Percentiles rank a stretch among this genome's conserved stretches.
Evolutionary conservation across 2,113 vertebrate genomes (phyloP).

Genomic region (Saimiri boliviensis): DNA sequence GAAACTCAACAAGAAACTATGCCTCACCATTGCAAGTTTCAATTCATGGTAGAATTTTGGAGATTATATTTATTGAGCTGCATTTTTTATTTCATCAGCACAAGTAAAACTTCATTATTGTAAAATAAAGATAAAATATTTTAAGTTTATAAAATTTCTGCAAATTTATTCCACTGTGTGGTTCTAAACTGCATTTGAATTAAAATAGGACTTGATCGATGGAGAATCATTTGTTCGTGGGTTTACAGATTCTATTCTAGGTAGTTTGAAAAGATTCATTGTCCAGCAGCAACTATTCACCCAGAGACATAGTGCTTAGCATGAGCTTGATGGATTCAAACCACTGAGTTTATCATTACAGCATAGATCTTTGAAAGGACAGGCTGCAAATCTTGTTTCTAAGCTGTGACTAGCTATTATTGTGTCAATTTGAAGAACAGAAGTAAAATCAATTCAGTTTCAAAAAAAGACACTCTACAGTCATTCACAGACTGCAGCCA

Average conservation of each 20-base stretch:
- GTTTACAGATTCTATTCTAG: neutral
- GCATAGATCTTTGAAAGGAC: slow-evolving; percentile 23
- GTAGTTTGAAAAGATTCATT: slow-evolving; percentile 12
- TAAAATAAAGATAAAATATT: neutral
- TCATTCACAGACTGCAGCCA: neutral
- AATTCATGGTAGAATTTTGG: neutral
- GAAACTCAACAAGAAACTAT: neutral
- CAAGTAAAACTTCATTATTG: neutral
- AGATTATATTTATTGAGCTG: neutral
- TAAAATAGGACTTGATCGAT: slow-evolving; percentile 48
- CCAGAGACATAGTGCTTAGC: neutral
- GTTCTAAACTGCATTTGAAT: slow-evolving; percentile 39
- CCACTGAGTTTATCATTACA: neutral
- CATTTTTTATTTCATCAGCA: neutral
- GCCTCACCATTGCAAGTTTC: neutral
- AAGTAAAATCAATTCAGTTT: slow-evolving; percentile 57
- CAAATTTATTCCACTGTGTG: slow-evolving; percentile 12
- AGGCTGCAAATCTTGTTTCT: slow-evolving; percentile 17
- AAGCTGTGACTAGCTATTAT: slow-evolving; percentile 27
- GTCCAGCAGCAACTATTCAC: neutral
- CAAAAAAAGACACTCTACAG: neutral
- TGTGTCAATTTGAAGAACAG: slow-evolving; percentile 41
- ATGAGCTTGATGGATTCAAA: neutral
- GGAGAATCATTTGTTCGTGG: slow-evolving; percentile 38
- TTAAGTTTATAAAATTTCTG: slow-evolving; percentile 20